These are phyloP conservation scores for Malachius bipustulatus DNA, from an alignment of 2,888 invertebrate genomes.

Conservation along the genomic window DNA sequence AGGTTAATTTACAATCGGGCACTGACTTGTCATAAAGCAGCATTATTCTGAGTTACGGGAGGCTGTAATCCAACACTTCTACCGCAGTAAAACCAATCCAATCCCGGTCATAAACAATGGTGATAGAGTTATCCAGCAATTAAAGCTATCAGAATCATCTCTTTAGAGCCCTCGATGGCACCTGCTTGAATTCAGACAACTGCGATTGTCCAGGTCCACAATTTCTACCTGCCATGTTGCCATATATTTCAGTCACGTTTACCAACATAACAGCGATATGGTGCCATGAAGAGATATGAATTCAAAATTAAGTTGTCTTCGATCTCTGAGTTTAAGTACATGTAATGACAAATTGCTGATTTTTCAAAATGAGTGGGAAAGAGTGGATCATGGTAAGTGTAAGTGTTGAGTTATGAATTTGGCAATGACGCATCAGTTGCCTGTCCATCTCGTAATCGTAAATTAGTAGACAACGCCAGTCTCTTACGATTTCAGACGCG, in stretches of 20 bases:
- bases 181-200: slow-evolving; percentile 22
- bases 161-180: slow-evolving; percentile 25
- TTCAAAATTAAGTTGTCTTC: too few species aligned
- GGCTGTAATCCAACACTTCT: slow-evolving; percentile 22
- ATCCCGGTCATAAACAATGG: slow-evolving; percentile 25
- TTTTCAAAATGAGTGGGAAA: too few species aligned
- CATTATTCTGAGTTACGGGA: too few species aligned
- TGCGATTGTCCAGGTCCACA: too few species aligned
- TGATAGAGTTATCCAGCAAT: slow-evolving; percentile 28
- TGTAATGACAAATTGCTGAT: too few species aligned
- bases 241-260: too few species aligned
- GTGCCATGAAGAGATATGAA: too few species aligned
- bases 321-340: too few species aligned
- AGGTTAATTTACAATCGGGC: slow-evolving; percentile 8
- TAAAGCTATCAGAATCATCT: slow-evolving; percentile 21
- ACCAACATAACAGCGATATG: too few species aligned
- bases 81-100: slow-evolving; percentile 20
- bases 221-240: too few species aligned
- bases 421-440: slow-evolving; percentile 13
- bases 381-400: too few species aligned
- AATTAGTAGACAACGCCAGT: slow-evolving; percentile 17
- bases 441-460: slow-evolving; percentile 24
- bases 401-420: too few species aligned
- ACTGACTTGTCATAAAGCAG: slow-evolving; percentile 13
- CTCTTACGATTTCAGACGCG: slow-evolving; percentile 14